Evolutionary conservation across 2,113 vertebrate genomes (phyloP), one percentile per base, ranked within the genome.

Genomic region (Butorides virescens): DNA sequence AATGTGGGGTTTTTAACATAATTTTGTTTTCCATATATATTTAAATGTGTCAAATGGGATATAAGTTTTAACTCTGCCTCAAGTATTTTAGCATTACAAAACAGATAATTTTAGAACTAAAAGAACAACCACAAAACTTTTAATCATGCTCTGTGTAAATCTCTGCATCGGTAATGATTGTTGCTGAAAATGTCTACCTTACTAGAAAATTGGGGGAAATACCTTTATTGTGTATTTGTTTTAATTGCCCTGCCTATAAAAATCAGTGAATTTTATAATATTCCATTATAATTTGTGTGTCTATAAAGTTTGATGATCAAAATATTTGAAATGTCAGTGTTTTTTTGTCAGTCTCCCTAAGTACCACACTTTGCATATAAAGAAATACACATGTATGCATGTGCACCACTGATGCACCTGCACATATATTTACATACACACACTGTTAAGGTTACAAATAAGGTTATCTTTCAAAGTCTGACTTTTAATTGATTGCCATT

Each of bases 251-350:
- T 96, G 17, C 71, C 56, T 95, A 66, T 87, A 73, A 80, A 95
- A 90, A 93, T 21, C 78, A 88, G 78, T 92, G 73, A 44, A 58
- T 63, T 86, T 80, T 93, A 90, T 96, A 91, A 81, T 84, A 94
- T 59, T 58, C 5, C 25, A 91, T 47, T 68, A 42, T 81, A 8
- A 92, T 73, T 67, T 84, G n/a, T 77, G 74, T 84, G 62, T 79
- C 22, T 87, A n/a, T 77, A 49, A 73, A 56, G 66, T 53, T n/a
- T 58, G 30, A 18, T 73, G 23, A 12, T 36, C 23, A n/a, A 68
- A 79, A 25, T 62, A 78, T n/a, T 73, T 56, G 11, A 70, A 74
- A 63, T 12, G 26, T 37, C 8, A 22, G 6, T 56, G 7, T 68
- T 26, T 65, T 66, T 62, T 75, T 81, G 29, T 22, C 9, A 61